phyloP scores from a whole-genome alignment of 2,113 vertebrate species.

The Peucedramus taeniatus region DNA sequence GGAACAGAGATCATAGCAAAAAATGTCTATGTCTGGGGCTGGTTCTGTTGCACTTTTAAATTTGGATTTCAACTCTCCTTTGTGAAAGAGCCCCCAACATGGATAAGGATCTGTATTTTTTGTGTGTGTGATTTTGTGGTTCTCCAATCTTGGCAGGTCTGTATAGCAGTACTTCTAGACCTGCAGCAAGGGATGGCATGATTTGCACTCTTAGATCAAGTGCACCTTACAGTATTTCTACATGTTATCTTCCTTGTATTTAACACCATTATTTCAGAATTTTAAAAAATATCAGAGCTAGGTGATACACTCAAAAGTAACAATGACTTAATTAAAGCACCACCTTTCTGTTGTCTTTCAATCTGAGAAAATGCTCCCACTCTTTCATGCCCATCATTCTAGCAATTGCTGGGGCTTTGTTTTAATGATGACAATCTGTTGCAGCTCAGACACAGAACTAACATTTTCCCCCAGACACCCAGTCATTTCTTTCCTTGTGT shows the following conservation, averaged over 20 bases:
- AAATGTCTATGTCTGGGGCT: background rate
- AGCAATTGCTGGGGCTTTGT: constrained; percentile 26
- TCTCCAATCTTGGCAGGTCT: background rate
- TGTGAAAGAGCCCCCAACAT: background rate
- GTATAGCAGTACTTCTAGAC: background rate
- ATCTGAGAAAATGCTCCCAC: background rate
- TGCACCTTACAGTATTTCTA: background rate
- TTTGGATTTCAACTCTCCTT: background rate
- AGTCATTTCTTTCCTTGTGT: constrained; percentile 54
- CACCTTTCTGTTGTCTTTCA: constrained; percentile 37
- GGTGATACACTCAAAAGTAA: background rate
- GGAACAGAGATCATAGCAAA: background rate
- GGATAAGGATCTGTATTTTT: background rate
- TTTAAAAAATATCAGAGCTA: background rate
- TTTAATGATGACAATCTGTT: constrained; percentile 51
- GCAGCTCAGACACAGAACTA: constrained; percentile 43
- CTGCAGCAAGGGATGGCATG: background rate
- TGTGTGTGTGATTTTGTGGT: background rate
- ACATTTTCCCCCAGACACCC: constrained; percentile 56
- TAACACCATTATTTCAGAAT: background rate
- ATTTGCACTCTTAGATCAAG: background rate
- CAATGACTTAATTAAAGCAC: constrained; percentile 4
- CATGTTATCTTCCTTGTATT: background rate
- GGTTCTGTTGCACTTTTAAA: background rate
- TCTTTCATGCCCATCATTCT: constrained; percentile 1